A percentile compares a stretch with the other conserved stretches of the same genome.
These are phyloP conservation scores for Microcaecilia unicolor DNA, from an alignment of 2,797 vertebrate genomes.

Conservation along the genomic window DNA sequence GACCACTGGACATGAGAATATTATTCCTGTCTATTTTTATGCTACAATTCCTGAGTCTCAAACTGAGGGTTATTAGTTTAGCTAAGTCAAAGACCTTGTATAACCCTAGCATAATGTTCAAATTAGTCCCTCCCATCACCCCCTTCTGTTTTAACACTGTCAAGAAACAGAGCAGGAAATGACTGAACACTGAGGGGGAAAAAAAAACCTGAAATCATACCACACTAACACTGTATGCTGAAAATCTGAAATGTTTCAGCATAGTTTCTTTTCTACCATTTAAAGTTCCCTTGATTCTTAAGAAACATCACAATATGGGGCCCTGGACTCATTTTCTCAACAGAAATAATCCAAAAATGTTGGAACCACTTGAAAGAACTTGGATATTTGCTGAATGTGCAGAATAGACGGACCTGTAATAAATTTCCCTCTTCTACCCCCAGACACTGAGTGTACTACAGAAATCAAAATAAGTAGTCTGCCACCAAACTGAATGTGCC, in stretches of 20 bases:
- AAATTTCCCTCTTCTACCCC: too few species aligned
- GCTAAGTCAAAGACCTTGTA: conserved; percentile 15
- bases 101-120: conserved; percentile 11
- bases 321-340: too few species aligned
- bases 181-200: conserved; percentile 16
- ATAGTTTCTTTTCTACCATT: neutral
- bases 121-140: conserved; percentile 17
- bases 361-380: too few species aligned
- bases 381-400: too few species aligned
- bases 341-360: too few species aligned
- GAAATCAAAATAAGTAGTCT: too few species aligned
- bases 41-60: neutral
- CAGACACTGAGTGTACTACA: too few species aligned
- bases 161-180: conserved; percentile 13
- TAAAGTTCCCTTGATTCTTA: neutral
- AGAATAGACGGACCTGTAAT: too few species aligned
- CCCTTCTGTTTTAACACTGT: conserved; percentile 22
- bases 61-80: conserved; percentile 6
- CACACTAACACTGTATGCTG: neutral
- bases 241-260: neutral
- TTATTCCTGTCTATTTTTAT: conserved; percentile 1
- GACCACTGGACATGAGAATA: conserved; percentile 1
- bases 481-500: too few species aligned
- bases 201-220: conserved; percentile 1
- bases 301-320: too few species aligned